phyloP scores from a whole-genome alignment of 2,888 invertebrate species.

The Thyatira batis region DNA sequence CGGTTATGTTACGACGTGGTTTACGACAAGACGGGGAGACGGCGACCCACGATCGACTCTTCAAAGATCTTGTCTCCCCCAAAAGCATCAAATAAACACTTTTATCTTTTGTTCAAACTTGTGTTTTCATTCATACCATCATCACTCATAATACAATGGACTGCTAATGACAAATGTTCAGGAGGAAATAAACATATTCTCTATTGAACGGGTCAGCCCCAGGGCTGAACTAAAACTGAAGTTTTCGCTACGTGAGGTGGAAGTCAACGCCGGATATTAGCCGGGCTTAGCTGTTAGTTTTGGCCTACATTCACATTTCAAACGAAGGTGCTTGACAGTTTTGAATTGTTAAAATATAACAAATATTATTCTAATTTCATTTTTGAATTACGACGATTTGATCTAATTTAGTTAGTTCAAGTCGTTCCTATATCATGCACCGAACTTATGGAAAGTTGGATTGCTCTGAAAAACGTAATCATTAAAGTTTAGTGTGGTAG shows the following conservation, averaged over 20 bases:
- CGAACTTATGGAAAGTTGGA: background rate
- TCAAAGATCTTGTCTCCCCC: background rate
- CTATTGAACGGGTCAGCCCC: background rate
- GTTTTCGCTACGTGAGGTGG: constrained; percentile 6
- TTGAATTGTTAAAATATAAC: background rate
- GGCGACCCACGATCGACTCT: background rate
- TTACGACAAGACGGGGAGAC: background rate
- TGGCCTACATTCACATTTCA: constrained; percentile 17
- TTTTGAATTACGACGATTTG: background rate
- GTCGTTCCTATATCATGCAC: background rate
- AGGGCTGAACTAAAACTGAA: constrained; percentile 4
- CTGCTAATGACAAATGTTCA: background rate
- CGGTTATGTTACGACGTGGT: constrained; percentile 2
- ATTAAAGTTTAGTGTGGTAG: constrained; percentile 41
- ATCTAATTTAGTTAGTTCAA: background rate
- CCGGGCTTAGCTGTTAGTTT: constrained; percentile 16
- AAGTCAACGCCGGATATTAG: constrained; percentile 19
- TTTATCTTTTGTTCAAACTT: background rate
- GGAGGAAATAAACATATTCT: background rate
- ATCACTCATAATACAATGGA: background rate
- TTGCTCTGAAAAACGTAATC: constrained; percentile 22
- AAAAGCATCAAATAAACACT: background rate
- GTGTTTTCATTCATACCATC: background rate
- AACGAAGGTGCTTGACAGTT: constrained; percentile 10
- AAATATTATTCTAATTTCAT: background rate